Percentiles rank a stretch among this genome's conserved stretches.
Evolutionary conservation across 2,797 vertebrate species (phyloP).

Genomic region (Philypnodon macrostomus): DNA sequence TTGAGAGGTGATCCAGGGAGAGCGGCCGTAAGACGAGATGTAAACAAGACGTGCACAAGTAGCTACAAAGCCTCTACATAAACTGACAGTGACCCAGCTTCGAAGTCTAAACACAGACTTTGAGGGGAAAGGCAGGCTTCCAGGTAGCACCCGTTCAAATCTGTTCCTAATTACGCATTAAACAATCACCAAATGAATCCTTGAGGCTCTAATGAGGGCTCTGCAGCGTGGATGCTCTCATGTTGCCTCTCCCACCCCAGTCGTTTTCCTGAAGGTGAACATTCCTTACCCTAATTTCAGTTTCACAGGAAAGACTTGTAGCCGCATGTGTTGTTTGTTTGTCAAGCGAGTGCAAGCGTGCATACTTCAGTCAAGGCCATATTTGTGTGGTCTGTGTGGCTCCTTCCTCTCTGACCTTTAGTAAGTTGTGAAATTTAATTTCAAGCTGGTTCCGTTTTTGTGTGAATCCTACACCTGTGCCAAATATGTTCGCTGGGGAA

Average conservation of each 20-base stretch:
- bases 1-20: conserved; percentile 46
- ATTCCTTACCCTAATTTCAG: conserved; percentile 61
- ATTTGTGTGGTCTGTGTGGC: conserved; percentile 47
- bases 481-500: conserved; percentile 22
- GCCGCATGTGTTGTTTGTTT: conserved; percentile 62
- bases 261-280: conserved; percentile 55
- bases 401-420: conserved; percentile 55
- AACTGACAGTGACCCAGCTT: conserved; percentile 20
- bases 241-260: conserved; percentile 33
- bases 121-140: conserved; percentile 11
- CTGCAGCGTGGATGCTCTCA: no score
- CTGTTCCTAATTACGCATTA: conserved; percentile 74
- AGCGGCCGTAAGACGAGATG: conserved; percentile 53
- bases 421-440: conserved; percentile 59
- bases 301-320: conserved; percentile 51
- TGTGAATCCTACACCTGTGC: conserved; percentile 49
- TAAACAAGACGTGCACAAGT: conserved; percentile 50
- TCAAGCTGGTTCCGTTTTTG: conserved; percentile 42
- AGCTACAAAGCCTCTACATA: conserved; percentile 17
- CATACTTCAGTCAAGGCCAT: conserved; percentile 19
- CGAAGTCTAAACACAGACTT: conserved; percentile 17
- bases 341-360: conserved; percentile 32
- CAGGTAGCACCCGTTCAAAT: conserved; percentile 49
- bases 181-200: conserved; percentile 45
- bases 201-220: conserved; percentile 59